Percentiles rank a stretch among this genome's conserved stretches.
Evolutionary conservation across 2,888 invertebrate genomes (phyloP).

Genomic region (Harpagoxenus sublaevis): DNA sequence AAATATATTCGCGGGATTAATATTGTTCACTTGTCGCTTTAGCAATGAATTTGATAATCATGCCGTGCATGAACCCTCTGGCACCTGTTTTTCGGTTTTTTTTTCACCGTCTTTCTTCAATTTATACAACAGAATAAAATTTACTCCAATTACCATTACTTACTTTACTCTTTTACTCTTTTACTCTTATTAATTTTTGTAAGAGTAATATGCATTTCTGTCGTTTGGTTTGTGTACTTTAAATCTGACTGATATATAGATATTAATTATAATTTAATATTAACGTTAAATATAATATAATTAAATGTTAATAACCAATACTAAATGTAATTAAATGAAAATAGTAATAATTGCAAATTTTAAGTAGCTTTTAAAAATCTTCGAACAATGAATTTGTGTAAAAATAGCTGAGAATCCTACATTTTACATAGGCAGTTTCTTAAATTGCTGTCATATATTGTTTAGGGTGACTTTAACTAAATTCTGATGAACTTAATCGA

Average conservation of each 20-base stretch:
- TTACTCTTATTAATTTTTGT: not conserved
- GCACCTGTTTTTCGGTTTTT: no score
- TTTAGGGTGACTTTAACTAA: no score
- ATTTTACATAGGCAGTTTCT: no score
- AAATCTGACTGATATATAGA: not conserved
- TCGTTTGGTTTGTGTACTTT: not conserved
- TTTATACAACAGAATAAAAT: not conserved
- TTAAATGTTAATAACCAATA: not conserved
- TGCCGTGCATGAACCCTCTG: no score
- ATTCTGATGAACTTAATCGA: no score
- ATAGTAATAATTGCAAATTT: not conserved
- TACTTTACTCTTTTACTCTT: not conserved
- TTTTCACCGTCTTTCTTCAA: not conserved
- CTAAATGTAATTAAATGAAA: not conserved
- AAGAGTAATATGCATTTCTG: not conserved
- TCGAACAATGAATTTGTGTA: no score
- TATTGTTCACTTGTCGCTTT: not conserved
- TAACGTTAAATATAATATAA: conserved; percentile 2
- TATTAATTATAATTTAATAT: not conserved
- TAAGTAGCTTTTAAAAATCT: not conserved
- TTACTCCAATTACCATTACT: not conserved
- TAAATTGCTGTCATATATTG: no score
- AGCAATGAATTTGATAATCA: not conserved
- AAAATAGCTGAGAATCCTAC: no score
- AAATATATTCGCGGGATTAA: not conserved